Percentiles rank a stretch among this genome's conserved stretches.
Conservation (phyloP, 2,797 vertebrate genomes). For the Pampus argenteus region DNA sequence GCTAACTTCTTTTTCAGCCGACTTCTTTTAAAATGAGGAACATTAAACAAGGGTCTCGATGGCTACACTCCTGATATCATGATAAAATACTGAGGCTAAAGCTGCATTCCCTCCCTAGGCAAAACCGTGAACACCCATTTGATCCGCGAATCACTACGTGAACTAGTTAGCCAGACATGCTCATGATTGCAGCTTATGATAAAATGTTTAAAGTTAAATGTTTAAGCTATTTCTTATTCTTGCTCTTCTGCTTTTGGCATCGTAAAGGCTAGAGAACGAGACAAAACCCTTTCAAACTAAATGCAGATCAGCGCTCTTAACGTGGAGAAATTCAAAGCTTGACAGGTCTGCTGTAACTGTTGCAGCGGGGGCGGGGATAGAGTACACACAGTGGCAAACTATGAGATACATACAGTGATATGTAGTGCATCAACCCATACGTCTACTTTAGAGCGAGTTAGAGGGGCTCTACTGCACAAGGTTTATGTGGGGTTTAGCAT, state of each 20-base stretch:
- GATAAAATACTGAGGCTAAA: no score
- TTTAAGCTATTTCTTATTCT: neutral
- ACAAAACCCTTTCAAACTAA: neutral
- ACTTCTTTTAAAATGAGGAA: no score
- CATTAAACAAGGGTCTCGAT: no score
- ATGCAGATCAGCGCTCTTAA: neutral
- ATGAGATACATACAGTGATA: slow-evolving; percentile 38
- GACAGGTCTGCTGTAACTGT: slow-evolving; percentile 8
- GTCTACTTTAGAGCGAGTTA: slow-evolving; percentile 39
- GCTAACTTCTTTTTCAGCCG: no score
- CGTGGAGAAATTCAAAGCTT: slow-evolving; percentile 14
- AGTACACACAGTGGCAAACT: slow-evolving; percentile 60
- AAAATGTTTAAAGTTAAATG: neutral
- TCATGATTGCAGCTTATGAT: neutral
- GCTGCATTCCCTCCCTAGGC: no score
- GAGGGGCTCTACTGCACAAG: slow-evolving; percentile 49
- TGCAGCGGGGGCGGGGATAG: neutral
- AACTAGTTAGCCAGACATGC: neutral
- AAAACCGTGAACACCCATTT: no score
- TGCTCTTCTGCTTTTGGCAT: neutral
- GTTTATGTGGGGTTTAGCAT: slow-evolving; percentile 64
- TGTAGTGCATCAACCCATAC: slow-evolving; percentile 33
- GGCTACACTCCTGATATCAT: no score
- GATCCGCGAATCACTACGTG: neutral
- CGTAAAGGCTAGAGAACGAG: neutral